A percentile compares a stretch with the other conserved stretches of the same genome.
These are phyloP conservation scores for Flabesymbios commensalis DNA, from an alignment of 2,888 invertebrate species.

Conservation along the genomic window DNA sequence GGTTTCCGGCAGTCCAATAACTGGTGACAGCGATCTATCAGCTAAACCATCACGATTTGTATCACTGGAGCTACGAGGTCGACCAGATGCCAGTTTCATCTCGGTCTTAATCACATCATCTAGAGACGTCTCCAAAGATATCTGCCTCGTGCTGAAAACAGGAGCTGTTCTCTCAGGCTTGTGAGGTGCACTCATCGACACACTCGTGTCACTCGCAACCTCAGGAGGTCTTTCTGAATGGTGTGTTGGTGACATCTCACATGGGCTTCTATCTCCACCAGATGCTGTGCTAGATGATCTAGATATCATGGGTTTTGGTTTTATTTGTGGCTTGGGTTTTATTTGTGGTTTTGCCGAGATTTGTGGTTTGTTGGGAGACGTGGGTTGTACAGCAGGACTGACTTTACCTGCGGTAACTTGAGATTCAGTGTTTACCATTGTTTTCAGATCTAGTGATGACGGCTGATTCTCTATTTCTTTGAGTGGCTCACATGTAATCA, in stretches of 20 bases:
- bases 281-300: neutral
- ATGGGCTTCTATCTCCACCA: too few species aligned
- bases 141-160: neutral
- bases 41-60: too few species aligned
- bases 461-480: too few species aligned
- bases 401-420: neutral
- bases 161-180: too few species aligned
- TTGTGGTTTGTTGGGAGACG: constrained; percentile 4
- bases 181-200: too few species aligned
- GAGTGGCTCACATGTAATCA: constrained; percentile 35
- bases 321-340: constrained; percentile 44
- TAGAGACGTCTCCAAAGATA: constrained; percentile 11
- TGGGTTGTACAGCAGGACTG: neutral
- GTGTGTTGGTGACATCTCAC: too few species aligned
- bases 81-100: constrained; percentile 25
- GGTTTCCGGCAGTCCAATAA: neutral
- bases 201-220: too few species aligned
- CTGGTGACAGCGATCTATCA: neutral
- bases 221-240: too few species aligned
- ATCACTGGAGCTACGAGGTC: neutral
- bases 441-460: neutral
- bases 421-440: neutral
- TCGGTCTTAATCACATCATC: constrained; percentile 37
- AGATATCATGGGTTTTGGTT: neutral
- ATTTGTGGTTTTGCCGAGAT: constrained; percentile 25